A percentile compares a stretch with the other conserved stretches of the same genome.
Conservation (phyloP, 1,140 invertebrate genomes). For the Bicyclus anynana region DNA sequence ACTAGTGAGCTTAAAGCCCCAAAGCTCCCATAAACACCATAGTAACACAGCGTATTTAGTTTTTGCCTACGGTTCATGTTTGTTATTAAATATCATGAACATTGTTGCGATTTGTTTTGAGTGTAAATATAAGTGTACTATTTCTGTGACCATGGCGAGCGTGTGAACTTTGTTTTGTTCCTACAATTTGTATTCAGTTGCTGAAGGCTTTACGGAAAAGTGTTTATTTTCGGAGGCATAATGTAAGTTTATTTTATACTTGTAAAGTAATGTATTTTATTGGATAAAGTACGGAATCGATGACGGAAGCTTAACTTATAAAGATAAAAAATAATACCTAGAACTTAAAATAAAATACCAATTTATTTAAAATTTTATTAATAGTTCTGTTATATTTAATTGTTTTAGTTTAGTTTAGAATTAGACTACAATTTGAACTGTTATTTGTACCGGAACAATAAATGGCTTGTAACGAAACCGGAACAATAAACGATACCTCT, state of each 20-base stretch:
- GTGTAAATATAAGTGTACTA: slow-evolving; percentile 25
- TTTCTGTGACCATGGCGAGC: slow-evolving; percentile 10
- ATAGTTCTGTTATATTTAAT: too few relatives aligned
- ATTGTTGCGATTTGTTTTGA: slow-evolving; percentile 53
- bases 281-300: too few relatives aligned
- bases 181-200: background rate
- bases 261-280: background rate
- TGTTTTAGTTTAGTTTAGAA: too few relatives aligned
- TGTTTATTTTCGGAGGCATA: background rate
- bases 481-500: too few relatives aligned
- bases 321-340: too few relatives aligned
- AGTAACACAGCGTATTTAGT: slow-evolving; percentile 39
- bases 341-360: too few relatives aligned
- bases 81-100: slow-evolving; percentile 47
- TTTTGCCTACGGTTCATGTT: slow-evolving; percentile 35
- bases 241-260: background rate
- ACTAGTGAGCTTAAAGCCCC: slow-evolving; percentile 40
- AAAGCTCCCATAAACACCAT: slow-evolving; percentile 41
- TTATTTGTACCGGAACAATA: too few relatives aligned
- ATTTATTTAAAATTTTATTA: too few relatives aligned
- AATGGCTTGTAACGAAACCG: too few relatives aligned
- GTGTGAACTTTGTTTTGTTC: slow-evolving; percentile 3
- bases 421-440: too few relatives aligned
- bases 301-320: too few relatives aligned
- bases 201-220: background rate